Conservation (phyloP, 2,113 vertebrate species). For the Phalacrocorax brasilianus region DNA sequence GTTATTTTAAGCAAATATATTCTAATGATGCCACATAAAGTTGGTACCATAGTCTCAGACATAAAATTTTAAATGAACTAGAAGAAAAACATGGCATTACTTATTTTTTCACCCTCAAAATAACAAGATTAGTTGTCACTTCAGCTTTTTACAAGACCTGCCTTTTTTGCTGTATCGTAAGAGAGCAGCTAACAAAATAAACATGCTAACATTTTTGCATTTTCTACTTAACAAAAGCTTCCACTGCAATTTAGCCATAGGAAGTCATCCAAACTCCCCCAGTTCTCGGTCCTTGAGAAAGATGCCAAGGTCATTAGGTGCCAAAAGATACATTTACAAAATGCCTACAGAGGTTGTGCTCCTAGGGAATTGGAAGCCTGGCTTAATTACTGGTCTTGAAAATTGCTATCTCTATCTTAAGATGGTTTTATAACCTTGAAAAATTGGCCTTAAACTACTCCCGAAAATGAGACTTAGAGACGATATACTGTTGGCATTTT, state of each 20-base stretch:
- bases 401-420: constrained; percentile 44
- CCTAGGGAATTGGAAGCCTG: constrained; percentile 21
- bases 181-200: constrained; percentile 8
- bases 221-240: background rate
- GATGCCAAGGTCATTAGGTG: constrained; percentile 53
- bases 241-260: background rate
- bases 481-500: constrained; percentile 10
- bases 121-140: background rate
- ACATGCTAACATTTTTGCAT: background rate
- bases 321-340: constrained; percentile 50
- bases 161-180: background rate
- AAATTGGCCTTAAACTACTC: constrained; percentile 8
- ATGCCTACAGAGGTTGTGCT: constrained; percentile 22
- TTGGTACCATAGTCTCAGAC: background rate
- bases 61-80: background rate
- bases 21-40: background rate
- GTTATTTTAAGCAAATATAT: constrained; percentile 10
- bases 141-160: background rate
- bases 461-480: constrained; percentile 22
- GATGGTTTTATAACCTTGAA: constrained; percentile 31
- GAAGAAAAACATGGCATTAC: background rate
- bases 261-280: background rate
- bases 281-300: background rate
- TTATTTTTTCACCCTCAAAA: background rate
- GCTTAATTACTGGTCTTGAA: constrained; percentile 45